Conservation (phyloP, 2,888 invertebrate species). For the Aspidiotus rigidus region DNA sequence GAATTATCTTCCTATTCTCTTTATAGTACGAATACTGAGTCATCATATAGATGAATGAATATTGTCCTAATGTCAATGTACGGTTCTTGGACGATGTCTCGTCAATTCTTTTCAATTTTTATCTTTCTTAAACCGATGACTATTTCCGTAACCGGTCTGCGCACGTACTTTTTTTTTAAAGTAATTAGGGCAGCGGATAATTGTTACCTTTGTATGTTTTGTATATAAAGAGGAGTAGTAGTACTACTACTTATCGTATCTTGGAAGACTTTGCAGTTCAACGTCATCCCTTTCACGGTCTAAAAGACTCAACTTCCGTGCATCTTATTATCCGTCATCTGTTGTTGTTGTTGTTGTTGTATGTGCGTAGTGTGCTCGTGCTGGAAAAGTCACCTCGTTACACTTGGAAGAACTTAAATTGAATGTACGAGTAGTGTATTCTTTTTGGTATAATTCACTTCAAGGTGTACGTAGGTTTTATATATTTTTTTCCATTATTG, state of each 20-base stretch:
- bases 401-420: conserved; percentile 23
- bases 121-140: background rate
- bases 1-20: too few relatives aligned
- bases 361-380: background rate
- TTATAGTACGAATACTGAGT: too few relatives aligned
- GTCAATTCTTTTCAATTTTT: background rate
- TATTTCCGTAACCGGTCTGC: background rate
- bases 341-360: conserved; percentile 12
- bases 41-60: too few relatives aligned
- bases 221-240: background rate
- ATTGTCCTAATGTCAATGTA: too few relatives aligned
- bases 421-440: conserved; percentile 9
- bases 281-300: conserved; percentile 32
- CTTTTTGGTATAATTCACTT: conserved; percentile 14
- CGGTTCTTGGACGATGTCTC: too few relatives aligned
- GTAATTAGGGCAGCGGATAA: conserved; percentile 4
- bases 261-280: conserved; percentile 9
- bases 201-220: background rate
- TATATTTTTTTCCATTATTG: conserved; percentile 22
- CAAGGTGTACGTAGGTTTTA: background rate
- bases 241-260: background rate
- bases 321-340: conserved; percentile 32
- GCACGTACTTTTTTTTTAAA: too few relatives aligned
- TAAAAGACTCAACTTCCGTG: conserved; percentile 19
- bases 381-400: conserved; percentile 27